phyloP scores from a whole-genome alignment of 2,888 invertebrate genomes.

The Tortricodes alternella region DNA sequence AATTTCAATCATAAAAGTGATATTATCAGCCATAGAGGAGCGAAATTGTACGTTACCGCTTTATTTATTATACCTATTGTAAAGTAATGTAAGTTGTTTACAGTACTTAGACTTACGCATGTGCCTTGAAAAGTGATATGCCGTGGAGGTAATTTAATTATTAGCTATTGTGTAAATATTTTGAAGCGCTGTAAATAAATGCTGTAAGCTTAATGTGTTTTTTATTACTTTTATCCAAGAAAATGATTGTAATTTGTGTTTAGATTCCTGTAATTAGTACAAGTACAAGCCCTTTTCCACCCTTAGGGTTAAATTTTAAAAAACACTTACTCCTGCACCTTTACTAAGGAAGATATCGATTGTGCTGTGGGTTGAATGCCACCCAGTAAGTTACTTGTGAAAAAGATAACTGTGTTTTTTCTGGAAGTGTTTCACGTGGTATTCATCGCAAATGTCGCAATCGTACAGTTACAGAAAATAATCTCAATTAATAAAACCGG shows the following conservation, averaged over 20 bases:
- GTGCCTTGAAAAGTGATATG: conserved; percentile 29
- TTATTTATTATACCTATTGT: conserved; percentile 58
- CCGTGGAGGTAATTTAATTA: conserved; percentile 5
- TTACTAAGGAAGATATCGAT: no score
- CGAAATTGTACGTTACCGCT: conserved; percentile 48
- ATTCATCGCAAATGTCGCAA: no score
- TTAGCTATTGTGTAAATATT: conserved; percentile 21
- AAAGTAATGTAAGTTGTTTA: conserved; percentile 7
- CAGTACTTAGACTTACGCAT: conserved; percentile 1
- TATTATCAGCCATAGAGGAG: conserved; percentile 9
- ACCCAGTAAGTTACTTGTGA: no score
- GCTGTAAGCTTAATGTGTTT: conserved; percentile 6
- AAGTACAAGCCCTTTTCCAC: neutral
- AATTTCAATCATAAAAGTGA: neutral
- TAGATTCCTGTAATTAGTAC: neutral
- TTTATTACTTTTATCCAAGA: neutral
- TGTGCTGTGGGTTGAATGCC: no score
- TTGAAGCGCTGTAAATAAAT: conserved; percentile 27
- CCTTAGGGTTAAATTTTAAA: no score
- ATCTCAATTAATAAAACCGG: no score
- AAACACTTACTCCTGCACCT: no score
- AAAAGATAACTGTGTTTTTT: no score
- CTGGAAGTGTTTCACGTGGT: no score
- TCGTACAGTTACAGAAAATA: no score
- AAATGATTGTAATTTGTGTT: neutral